phyloP scores from a whole-genome alignment of 1,140 invertebrate species.

The Drosophila busckii region DNA sequence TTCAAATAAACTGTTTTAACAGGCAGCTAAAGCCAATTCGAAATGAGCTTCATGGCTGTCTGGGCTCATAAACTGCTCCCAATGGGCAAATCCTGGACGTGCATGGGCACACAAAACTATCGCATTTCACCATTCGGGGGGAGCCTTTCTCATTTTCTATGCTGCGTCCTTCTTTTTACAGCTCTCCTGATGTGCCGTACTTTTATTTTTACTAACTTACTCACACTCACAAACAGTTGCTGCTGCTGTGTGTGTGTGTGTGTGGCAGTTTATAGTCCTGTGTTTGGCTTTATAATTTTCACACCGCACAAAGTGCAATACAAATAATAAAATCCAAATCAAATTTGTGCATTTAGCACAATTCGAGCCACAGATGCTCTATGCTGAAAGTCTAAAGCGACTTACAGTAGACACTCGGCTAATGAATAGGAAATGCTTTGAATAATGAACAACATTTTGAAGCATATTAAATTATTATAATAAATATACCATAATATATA shows the following conservation, averaged over 20 bases:
- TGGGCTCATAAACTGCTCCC: neutral
- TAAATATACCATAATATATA: no score
- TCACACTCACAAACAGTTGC: conserved; percentile 3
- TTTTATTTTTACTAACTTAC: conserved; percentile 61
- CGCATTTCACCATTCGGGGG: conserved; percentile 16
- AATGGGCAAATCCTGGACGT: conserved; percentile 2
- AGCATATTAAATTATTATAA: no score
- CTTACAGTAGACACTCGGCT: no score
- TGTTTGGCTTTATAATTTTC: conserved; percentile 69
- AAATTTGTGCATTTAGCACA: neutral
- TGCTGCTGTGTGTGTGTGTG: no score
- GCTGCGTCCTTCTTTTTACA: conserved; percentile 6
- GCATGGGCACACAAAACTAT: conserved; percentile 26
- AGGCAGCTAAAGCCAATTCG: neutral
- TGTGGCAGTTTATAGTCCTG: conserved; percentile 49
- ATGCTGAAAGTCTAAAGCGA: no score
- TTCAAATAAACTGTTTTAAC: no score
- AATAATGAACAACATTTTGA: no score
- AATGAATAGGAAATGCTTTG: no score
- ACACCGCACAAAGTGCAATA: conserved; percentile 47
- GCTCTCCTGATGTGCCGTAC: conserved; percentile 19
- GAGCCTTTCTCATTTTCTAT: neutral
- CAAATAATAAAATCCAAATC: conserved; percentile 48
- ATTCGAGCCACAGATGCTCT: conserved; percentile 7
- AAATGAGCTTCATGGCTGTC: conserved; percentile 6